Base-by-base conservation (phyloP, 2,888 invertebrate species). In the Volucella zonaria region DNA sequence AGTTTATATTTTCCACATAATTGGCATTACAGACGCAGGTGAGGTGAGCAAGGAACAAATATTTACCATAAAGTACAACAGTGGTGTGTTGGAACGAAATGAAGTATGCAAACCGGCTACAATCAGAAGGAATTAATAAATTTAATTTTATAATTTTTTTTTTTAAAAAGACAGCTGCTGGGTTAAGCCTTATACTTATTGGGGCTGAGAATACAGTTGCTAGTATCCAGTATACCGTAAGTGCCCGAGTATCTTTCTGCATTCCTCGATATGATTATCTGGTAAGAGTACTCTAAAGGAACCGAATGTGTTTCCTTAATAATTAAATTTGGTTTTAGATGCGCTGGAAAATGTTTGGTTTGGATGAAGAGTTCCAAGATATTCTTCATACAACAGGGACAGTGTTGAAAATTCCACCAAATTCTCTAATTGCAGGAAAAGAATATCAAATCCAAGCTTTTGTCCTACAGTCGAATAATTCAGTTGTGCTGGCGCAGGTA, bases 21-120 rank as follows among this genome's bases (percentile, higher is more conserved):
- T 87, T 42, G 88, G 88, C 43, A 76, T 87, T 52, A 88, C 88
- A n/a, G 88, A 88, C 75, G 87, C 87, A 11, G 88, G 88, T 18
- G 87, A 87, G 67, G 81, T 85, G 4, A 88, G 88, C 49, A 80
- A 87, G 9, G 88, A 88, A 61, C 82, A 88, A 74, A 62, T 86
- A 15, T 88, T 88, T 40, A 85, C 86, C 10, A 86, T 88, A 9
- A 87, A 87, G 49, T 88, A 88, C 68, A 81, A 70, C 0, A 87
- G 87, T 67, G 87, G 86, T 18, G 74, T 85, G 58, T 61, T 88
- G 42, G 86, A 88, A 56, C 86, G 87, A 49, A 82, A 82, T 56
- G 78, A 87, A 66, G 86, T 86, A 66, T 68, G 68, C 59, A 11
- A 6, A 31, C 31, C 6, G 31, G 6, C 6, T 4, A 31, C 31